Evolutionary conservation across 1,140 invertebrate species (phyloP).

Genomic region (Ostrea denselamellosa): DNA sequence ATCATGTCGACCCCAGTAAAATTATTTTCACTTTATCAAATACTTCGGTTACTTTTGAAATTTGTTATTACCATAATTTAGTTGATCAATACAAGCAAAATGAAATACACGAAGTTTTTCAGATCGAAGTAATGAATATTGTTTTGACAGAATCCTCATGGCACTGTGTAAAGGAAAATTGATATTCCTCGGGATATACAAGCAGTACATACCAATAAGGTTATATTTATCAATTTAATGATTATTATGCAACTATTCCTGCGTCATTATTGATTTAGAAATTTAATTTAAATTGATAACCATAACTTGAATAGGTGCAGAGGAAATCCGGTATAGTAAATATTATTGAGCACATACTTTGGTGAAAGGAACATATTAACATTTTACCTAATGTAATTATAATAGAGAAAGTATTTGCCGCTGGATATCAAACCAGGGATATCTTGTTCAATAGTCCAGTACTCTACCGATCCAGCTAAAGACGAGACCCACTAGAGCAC

Average conservation of each 20-base stretch:
- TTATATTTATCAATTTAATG: background rate
- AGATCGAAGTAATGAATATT: background rate
- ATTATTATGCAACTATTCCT: background rate
- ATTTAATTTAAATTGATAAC: background rate
- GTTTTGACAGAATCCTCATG: background rate
- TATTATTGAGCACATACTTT: background rate
- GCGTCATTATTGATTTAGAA: background rate
- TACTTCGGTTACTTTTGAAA: no score
- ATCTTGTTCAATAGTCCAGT: background rate
- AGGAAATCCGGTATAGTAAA: background rate
- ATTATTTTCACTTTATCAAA: no score
- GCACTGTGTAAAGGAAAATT: constrained; percentile 7
- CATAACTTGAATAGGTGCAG: background rate
- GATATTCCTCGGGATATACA: constrained; percentile 12
- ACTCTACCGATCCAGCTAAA: background rate
- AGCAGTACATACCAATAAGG: background rate
- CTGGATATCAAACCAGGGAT: no score
- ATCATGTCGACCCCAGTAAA: no score
- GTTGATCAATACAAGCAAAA: background rate
- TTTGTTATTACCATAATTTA: background rate
- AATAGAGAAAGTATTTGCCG: background rate
- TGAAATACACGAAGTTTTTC: background rate
- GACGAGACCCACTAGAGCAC: no score
- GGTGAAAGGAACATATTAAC: no score
- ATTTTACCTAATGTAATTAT: background rate